Evolutionary conservation across 2,888 invertebrate species (phyloP), one percentile per base, ranked within the genome.

Genomic region (Campoplex nolae): DNA sequence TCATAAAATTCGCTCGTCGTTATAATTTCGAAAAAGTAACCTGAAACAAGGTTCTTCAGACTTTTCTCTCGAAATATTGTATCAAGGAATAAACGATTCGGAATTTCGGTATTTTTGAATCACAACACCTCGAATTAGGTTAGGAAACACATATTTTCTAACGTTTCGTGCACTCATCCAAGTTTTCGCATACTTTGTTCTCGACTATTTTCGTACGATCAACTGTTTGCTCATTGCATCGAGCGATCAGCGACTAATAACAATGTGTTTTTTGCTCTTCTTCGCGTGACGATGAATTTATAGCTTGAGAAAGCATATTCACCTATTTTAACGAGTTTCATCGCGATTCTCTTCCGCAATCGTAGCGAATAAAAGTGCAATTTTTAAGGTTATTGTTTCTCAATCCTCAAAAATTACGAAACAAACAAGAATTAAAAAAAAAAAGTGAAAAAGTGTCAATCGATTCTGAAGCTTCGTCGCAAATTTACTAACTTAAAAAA

Each of bases 181-280:
- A 13, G 48, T 58, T 28, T 8, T 48, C 51, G 32, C 45, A 16
- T 23, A 32, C 23, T 48, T n/a, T 38, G n/a, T 67, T 35, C 54
- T 35, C 73, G 54, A 23, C 45, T 23, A 28, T 48, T 42, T 42
- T 78, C 18, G 68, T 42, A 56, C 68, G 38, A 56, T 45, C 35
- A 78, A 70, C 35, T 68, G 18, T 48, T 77, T 35, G 48, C 65
- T 48, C 28, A 56, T 70, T 54, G 68, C 9, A 42, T 45, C 42
- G 32, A 56, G 68, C 42, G 54, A 78, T 78, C 70, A 78, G 23
- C 54, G 38, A 51, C 23, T 23, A 23, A 54, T 8, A 54, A 35
- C 65, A 32, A 32, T 65, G 18, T 32, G 45, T 58, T 28, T 28
- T 11, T 23, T 11, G n/a, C 62, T 65, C 65, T 48, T 77, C 23